A percentile compares a stretch with the other conserved stretches of the same genome.
Evolutionary conservation across 1,140 invertebrate genomes (phyloP).

Genomic region (Oreohelix idahoensis): DNA sequence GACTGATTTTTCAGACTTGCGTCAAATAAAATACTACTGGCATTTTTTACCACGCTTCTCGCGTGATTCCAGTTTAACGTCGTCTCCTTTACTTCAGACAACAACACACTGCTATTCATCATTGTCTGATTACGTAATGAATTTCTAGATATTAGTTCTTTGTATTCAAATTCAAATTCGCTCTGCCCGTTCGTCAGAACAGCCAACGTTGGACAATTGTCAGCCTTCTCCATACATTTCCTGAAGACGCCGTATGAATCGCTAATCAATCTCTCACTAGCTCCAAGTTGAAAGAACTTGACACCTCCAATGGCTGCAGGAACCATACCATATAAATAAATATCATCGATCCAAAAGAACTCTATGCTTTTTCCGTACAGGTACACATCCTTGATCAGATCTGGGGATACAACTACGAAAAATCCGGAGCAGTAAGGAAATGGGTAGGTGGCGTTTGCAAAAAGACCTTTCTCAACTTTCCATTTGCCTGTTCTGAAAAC

Average conservation of each 20-base stretch:
- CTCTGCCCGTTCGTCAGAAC: conserved; percentile 4
- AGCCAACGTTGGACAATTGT: background rate
- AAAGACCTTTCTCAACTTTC: conserved; percentile 37
- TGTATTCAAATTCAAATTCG: conserved; percentile 9
- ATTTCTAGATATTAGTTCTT: background rate
- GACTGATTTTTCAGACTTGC: no score
- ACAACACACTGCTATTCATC: no score
- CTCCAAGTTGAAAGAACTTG: background rate
- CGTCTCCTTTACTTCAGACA: no score
- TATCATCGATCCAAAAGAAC: conserved; percentile 73
- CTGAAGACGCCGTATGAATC: background rate
- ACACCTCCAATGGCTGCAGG: conserved; percentile 28
- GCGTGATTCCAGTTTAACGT: no score
- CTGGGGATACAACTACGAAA: conserved; percentile 67
- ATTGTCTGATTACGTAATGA: background rate
- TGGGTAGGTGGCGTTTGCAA: conserved; percentile 39
- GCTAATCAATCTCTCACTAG: background rate
- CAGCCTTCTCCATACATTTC: background rate
- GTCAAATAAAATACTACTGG: no score
- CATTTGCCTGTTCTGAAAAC: conserved; percentile 38
- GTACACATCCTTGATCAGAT: conserved; percentile 69
- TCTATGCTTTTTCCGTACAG: conserved; percentile 54
- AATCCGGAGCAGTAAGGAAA: conserved; percentile 72
- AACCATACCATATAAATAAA: conserved; percentile 71
- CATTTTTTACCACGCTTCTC: no score